Conservation (phyloP, 2,888 invertebrate genomes). For the Leptinotarsa peninsularis region DNA sequence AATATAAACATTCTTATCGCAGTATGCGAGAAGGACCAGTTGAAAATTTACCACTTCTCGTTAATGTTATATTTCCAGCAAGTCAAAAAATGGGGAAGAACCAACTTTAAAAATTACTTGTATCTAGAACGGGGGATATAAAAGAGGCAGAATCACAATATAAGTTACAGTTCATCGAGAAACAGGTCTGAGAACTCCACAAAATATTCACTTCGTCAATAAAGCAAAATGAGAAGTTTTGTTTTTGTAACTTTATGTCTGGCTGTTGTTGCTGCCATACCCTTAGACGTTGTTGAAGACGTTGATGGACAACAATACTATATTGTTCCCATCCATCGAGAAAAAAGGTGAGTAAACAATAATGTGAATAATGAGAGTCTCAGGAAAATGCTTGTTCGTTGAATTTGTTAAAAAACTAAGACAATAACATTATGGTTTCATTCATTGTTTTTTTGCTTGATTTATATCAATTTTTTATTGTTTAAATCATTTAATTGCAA, state of each 20-base stretch:
- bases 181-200: neutral
- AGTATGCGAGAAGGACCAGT: neutral
- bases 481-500: too few species aligned
- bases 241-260: constrained; percentile 28
- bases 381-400: too few species aligned
- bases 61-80: neutral
- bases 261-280: constrained; percentile 36
- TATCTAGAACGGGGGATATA: neutral
- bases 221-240: constrained; percentile 39
- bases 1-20: neutral
- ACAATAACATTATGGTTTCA: too few species aligned
- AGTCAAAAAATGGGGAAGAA: neutral
- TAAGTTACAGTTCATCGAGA: neutral
- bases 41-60: neutral
- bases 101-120: neutral
- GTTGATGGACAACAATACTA: constrained; percentile 39
- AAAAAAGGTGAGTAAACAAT: constrained; percentile 37
- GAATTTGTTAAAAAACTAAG: too few species aligned
- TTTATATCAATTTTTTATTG: too few species aligned
- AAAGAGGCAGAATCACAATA: neutral
- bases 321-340: constrained; percentile 36
- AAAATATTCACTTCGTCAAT: neutral
- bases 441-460: too few species aligned
- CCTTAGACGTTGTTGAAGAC: constrained; percentile 39
- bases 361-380: too few species aligned